phyloP scores from a whole-genome alignment of 2,113 vertebrate genomes.

The Psophia crepitans region DNA sequence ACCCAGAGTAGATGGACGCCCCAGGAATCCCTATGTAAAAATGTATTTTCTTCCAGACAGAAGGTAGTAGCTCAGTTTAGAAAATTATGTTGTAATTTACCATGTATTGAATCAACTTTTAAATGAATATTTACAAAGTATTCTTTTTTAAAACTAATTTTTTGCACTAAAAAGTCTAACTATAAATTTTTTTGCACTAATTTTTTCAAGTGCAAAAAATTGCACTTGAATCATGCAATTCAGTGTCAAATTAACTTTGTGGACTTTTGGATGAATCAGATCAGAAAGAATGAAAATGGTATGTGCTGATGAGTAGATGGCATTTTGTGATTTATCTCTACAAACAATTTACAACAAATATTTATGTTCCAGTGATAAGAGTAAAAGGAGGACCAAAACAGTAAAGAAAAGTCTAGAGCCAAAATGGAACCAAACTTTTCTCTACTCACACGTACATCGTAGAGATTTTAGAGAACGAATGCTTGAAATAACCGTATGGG shows the following conservation, averaged over 20 bases:
- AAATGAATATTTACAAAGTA: background rate
- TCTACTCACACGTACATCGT: slow-evolving; percentile 95
- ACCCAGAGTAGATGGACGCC: slow-evolving; percentile 86
- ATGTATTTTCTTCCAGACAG: slow-evolving; percentile 98
- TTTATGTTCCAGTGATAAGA: slow-evolving; percentile 89
- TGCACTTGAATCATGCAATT: background rate
- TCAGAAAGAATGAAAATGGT: background rate
- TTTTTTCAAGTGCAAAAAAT: too few species aligned
- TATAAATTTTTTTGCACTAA: too few species aligned
- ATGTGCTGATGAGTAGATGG: background rate
- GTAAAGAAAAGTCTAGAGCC: slow-evolving; percentile 95
- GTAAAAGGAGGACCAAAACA: slow-evolving; percentile 97
- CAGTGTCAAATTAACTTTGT: background rate
- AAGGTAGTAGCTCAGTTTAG: slow-evolving; percentile 72
- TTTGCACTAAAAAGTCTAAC: too few species aligned
- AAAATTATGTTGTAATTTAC: background rate
- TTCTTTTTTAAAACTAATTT: background rate
- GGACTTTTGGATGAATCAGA: background rate
- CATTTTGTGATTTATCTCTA: slow-evolving; percentile 9
- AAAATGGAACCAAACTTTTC: slow-evolving; percentile 98
- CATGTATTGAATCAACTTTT: background rate
- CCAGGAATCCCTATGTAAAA: slow-evolving; percentile 96
- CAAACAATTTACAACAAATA: background rate
- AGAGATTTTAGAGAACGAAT: slow-evolving; percentile 97
- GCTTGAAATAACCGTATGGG: slow-evolving; percentile 98